A percentile compares a stretch with the other conserved stretches of the same genome.
Conservation (phyloP, 2,888 invertebrate species). For the Aphrophora alni region DNA sequence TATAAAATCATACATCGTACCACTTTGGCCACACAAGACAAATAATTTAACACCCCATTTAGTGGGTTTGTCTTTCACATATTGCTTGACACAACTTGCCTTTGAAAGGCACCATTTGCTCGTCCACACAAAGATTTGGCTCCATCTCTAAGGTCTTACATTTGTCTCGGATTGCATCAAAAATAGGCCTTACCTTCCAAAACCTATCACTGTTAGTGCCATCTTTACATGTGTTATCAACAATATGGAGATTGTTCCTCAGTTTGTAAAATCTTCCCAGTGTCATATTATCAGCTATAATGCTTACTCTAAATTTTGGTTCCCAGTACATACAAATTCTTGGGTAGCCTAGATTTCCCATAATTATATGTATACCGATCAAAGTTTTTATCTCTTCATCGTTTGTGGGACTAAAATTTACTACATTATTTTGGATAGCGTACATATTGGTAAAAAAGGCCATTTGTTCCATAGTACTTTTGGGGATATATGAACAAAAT, state of each 20-base stretch:
- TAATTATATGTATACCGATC: conserved; percentile 7
- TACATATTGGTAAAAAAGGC: too few species aligned
- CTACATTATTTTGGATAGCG: too few species aligned
- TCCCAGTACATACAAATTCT: conserved; percentile 28
- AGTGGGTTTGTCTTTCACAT: conserved; percentile 46
- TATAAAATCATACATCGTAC: conserved; percentile 46
- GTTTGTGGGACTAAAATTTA: neutral
- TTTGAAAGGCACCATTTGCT: conserved; percentile 48
- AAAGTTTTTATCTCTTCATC: conserved; percentile 6
- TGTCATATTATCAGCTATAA: conserved; percentile 43
- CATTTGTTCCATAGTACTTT: too few species aligned
- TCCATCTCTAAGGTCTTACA: conserved; percentile 15
- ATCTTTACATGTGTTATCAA: conserved; percentile 17
- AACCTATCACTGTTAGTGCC: conserved; percentile 22
- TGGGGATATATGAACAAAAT: too few species aligned
- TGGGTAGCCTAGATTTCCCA: conserved; percentile 24
- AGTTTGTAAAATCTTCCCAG: conserved; percentile 44
- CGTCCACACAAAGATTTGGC: conserved; percentile 35
- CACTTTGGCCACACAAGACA: conserved; percentile 46
- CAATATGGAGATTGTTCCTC: conserved; percentile 44
- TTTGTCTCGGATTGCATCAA: conserved; percentile 23
- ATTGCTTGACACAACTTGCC: conserved; percentile 49
- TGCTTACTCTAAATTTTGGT: neutral
- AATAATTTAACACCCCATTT: conserved; percentile 49
- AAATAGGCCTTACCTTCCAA: conserved; percentile 37